Base-by-base conservation (phyloP, 1,140 invertebrate genomes). In the Cyphomyrmex costatus region DNA sequence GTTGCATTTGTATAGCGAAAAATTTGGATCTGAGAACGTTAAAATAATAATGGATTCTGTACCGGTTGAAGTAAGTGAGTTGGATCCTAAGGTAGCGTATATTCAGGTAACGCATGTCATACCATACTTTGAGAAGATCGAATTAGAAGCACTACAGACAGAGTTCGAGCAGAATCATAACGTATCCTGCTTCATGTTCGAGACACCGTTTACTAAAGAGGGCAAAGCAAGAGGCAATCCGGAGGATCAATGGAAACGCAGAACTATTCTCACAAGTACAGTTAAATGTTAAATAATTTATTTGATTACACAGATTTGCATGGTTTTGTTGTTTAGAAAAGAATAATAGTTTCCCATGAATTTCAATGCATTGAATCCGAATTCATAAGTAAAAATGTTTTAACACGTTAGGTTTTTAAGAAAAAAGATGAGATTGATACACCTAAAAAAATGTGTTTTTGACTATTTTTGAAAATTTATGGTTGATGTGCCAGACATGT, bases 31-130 rank as follows among this genome's bases (percentile, higher is more conserved):
- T 46, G 98, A 98, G 86, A 96, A 96, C 86, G 98, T 99, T 1
- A 98, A 98, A 94, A 97, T 99, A 94, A 98, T 99, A 53, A 98
- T 98, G 97, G 98, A 99, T 95, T 99, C 98, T 6, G 97, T 97
- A 36, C 97, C 97, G 92, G 98, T 99, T 30, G 96, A 97, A 89
- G 95, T 96, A 10, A 96, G 95, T 65, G 97, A 98, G 53, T 94
- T 99, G 74, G 98, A 99, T 95, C 95, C 96, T 24, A 98, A 98
- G 93, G 96, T 97, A 88, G 98, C 98, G 19, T 98, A 99, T 92
- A 98, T 99, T 90, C 98, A 99, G 96, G 98, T 99, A 19, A 99
- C 98, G 0, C 97, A 98, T 92, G 97, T 98, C 3, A 96, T 96
- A 21, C 97, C 98, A 4, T 98, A 98, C 94, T 97, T 97, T 92